Base-by-base conservation (phyloP, 2,888 invertebrate genomes). In the Aelia acuminata region DNA sequence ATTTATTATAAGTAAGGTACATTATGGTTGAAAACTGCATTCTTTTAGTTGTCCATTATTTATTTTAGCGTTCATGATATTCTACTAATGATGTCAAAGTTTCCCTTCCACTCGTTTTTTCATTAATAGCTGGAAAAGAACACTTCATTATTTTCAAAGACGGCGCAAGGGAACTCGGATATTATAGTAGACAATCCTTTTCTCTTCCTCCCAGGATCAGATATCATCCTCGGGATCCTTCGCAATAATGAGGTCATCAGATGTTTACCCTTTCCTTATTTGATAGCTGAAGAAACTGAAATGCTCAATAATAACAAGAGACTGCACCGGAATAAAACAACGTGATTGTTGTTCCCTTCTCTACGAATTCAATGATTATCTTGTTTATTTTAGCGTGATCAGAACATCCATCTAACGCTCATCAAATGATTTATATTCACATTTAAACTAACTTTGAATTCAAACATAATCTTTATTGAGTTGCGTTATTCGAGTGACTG, bases 211-310 rank as follows among this genome's bases (percentile, higher is more conserved):
- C 63, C 26, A 18, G 31, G 63, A 70, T 70, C 63, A 70, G 63
- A 70, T 70, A 63, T 63, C 63, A 70, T 35, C 63, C 35, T 70
- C 63, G 63, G 26, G 18, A 18, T 70, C 63, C 63, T 70, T 70
- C 63, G 35, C 63, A 35, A 70, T 70, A 70, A 5, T 70, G 63
- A 70, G 63, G 63, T 20, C 63, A 70, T 70, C 35, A 35, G 63
- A 70, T 70, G 63, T 70, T 70, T 70, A 70, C 63, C 11, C 35
- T 35, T 70, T 35, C 63, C 63, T 70, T 70, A 70, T 70, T 70
- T 18, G 63, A 15, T 35, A 18, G 18, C 35, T 70, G 31, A 70
- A 70, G 63, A 35, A 35, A 70, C 7, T 70, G 3, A 35, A 70
- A 35, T 7, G 1, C 35, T 70, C 35, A 35, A 8, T 18, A 35